Percentiles rank a stretch among this genome's conserved stretches.
Conservation (phyloP, 2,113 vertebrate species). For the Carassius gibelio region DNA sequence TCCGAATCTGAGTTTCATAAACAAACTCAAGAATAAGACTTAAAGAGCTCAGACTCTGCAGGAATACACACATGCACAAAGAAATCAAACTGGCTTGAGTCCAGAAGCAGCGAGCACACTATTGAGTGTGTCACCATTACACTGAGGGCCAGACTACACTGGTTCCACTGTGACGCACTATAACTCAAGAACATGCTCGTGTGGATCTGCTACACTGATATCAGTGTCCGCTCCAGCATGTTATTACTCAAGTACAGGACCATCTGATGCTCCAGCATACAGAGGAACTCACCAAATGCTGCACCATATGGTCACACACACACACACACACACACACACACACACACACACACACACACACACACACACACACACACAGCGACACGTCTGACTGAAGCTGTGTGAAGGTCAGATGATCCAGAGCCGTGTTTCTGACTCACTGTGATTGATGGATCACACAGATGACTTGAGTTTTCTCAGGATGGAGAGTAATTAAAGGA, state of each 20-base stretch:
- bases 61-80: background rate
- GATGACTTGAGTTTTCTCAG: background rate
- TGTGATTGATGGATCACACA: slow-evolving; percentile 15
- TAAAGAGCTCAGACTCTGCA: background rate
- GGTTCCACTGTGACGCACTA: background rate
- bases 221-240: background rate
- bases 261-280: slow-evolving; percentile 10
- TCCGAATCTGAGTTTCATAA: background rate
- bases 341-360: slow-evolving; percentile 50
- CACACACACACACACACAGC: background rate
- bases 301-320: slow-evolving; percentile 72
- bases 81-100: background rate
- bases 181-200: background rate
- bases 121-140: background rate
- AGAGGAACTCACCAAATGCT: slow-evolving; percentile 64
- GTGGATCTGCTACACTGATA: background rate
- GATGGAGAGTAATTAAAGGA: slow-evolving; percentile 66
- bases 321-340: slow-evolving; percentile 24
- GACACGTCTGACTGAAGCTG: background rate
- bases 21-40: background rate
- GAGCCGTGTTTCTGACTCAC: background rate
- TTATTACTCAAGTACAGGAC: slow-evolving; percentile 14
- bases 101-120: background rate
- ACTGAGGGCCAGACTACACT: background rate
- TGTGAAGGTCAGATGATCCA: slow-evolving; percentile 12